Evolutionary conservation across 2,113 vertebrate genomes (phyloP).

Genomic region (Phyllostomus hastatus): DNA sequence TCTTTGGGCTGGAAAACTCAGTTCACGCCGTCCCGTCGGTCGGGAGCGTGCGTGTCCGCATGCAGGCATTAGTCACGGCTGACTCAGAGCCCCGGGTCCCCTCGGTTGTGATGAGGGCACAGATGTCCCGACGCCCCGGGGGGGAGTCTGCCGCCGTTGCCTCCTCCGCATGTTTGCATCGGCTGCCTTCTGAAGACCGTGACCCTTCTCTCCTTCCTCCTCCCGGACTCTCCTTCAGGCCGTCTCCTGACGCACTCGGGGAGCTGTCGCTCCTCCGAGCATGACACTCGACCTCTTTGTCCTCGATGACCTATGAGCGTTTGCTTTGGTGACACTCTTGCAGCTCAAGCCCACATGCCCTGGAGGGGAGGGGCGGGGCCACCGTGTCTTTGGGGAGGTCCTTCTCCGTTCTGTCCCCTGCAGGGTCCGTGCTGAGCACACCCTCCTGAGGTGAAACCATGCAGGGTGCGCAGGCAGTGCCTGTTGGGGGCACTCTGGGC

Average conservation of each 20-base stretch:
- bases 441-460: rapidly evolving
- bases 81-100: rapidly evolving
- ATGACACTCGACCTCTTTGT: rapidly evolving
- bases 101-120: rapidly evolving
- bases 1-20: neutral
- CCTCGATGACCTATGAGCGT: rapidly evolving
- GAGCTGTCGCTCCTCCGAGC: neutral
- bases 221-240: rapidly evolving
- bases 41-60: neutral
- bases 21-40: neutral
- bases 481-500: neutral
- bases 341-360: rapidly evolving
- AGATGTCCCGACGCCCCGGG: rapidly evolving
- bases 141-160: rapidly evolving
- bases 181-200: rapidly evolving
- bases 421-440: rapidly evolving
- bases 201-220: neutral
- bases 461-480: too few relatives aligned
- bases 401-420: rapidly evolving
- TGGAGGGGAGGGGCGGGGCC: rapidly evolving
- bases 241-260: too few relatives aligned
- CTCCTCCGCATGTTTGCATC: rapidly evolving
- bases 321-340: rapidly evolving
- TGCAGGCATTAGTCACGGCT: rapidly evolving
- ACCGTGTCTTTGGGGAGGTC: rapidly evolving